phyloP scores from a whole-genome alignment of 2,113 vertebrate genomes.

The Pterocles gutturalis region DNA sequence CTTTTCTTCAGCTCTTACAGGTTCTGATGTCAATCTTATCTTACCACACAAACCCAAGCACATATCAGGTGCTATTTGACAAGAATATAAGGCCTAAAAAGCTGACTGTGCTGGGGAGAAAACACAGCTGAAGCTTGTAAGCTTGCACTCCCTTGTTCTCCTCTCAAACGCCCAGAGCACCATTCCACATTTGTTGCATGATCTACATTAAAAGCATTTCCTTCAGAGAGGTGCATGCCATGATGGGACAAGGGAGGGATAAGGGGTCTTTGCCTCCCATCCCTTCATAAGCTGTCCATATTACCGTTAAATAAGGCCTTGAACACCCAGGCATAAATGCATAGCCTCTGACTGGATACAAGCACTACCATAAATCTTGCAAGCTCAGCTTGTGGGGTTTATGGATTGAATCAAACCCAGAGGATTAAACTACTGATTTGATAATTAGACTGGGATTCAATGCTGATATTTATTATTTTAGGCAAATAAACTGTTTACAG shows the following conservation, averaged over 20 bases:
- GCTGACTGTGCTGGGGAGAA: background rate
- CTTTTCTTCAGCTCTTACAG: background rate
- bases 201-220: background rate
- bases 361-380: background rate
- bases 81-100: background rate
- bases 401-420: constrained; percentile 23
- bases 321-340: background rate
- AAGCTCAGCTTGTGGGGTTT: background rate
- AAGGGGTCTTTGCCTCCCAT: background rate
- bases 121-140: background rate
- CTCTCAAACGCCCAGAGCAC: background rate
- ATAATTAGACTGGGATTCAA: constrained; percentile 30
- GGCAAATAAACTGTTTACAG: constrained; percentile 20
- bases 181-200: background rate
- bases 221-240: background rate
- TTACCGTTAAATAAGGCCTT: background rate
- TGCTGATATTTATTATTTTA: constrained; percentile 16
- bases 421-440: constrained; percentile 3
- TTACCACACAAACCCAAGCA: background rate
- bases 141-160: background rate
- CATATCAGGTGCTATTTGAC: background rate
- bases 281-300: background rate
- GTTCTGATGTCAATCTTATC: background rate
- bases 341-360: background rate
- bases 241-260: background rate